A percentile compares a stretch with the other conserved stretches of the same genome.
Evolutionary conservation across 2,113 vertebrate species (phyloP).

Genomic region (Chelonoidis abingdonii): DNA sequence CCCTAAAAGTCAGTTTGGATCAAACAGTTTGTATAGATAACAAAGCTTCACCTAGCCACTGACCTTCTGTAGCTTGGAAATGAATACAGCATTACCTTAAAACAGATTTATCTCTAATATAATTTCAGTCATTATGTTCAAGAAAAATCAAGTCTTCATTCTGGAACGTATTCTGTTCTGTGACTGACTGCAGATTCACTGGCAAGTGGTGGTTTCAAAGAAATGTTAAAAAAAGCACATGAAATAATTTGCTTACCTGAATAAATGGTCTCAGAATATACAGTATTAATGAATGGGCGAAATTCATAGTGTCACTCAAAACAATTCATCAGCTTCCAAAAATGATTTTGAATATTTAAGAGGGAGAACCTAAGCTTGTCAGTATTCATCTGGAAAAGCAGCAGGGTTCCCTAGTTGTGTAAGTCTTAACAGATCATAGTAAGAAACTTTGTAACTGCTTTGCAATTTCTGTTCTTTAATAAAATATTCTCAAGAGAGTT

Average conservation of each 20-base stretch:
- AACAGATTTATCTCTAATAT: background rate
- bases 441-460: background rate
- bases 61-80: background rate
- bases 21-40: background rate
- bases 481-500: background rate
- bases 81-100: rapidly evolving
- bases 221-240: background rate
- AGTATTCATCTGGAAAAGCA: background rate
- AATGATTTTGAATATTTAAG: background rate
- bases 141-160: background rate
- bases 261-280: background rate
- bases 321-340: background rate
- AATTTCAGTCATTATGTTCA: background rate
- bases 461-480: background rate
- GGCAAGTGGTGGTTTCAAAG: background rate
- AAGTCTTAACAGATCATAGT: background rate
- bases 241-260: background rate
- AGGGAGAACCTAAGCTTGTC: background rate
- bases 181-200: background rate
- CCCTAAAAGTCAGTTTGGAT: background rate
- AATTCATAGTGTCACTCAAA: background rate
- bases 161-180: background rate
- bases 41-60: rapidly evolving
- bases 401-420: background rate
- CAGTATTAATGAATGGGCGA: background rate